A percentile compares a stretch with the other conserved stretches of the same genome.
Evolutionary conservation across 64 coral and sea anemone genomes (phyloP).

Genomic region (Dendronephthya gigantea): DNA sequence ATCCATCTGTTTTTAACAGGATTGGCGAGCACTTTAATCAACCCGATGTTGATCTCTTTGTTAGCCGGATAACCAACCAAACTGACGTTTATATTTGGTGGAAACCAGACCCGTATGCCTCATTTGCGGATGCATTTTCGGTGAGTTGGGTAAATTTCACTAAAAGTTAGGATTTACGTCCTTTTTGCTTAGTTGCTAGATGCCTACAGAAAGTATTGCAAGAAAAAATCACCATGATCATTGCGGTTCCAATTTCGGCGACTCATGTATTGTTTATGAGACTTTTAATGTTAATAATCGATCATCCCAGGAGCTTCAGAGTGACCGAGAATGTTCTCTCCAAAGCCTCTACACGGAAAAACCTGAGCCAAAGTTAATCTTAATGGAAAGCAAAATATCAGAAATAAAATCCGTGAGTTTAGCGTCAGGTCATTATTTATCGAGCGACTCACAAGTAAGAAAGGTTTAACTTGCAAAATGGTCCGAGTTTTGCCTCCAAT

Average conservation of each 20-base stretch:
- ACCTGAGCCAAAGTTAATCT: neutral
- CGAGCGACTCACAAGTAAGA: neutral
- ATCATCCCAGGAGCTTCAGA: slow-evolving; percentile 9
- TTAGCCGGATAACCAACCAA: slow-evolving; percentile 11
- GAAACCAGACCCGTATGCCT: slow-evolving; percentile 30
- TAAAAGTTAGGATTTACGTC: neutral
- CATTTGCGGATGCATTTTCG: slow-evolving; percentile 22
- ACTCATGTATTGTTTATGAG: neutral
- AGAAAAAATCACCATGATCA: neutral
- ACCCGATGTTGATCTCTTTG: no score
- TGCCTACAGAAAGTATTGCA: no score
- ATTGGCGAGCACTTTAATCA: slow-evolving; percentile 2
- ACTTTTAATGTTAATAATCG: neutral
- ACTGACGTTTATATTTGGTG: slow-evolving; percentile 3
- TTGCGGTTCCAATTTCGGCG: neutral
- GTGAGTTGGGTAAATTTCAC: neutral
- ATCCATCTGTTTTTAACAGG: slow-evolving; percentile 9
- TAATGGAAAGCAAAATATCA: slow-evolving; percentile 41
- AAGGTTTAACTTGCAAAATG: neutral
- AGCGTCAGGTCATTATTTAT: neutral
- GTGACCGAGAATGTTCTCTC: neutral
- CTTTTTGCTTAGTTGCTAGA: neutral
- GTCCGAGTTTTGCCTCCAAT: neutral
- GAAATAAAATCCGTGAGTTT: slow-evolving; percentile 3
- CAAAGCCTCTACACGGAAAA: neutral